phyloP scores from a whole-genome alignment of 2,113 vertebrate genomes.

The Cryptotis parvus region DNA sequence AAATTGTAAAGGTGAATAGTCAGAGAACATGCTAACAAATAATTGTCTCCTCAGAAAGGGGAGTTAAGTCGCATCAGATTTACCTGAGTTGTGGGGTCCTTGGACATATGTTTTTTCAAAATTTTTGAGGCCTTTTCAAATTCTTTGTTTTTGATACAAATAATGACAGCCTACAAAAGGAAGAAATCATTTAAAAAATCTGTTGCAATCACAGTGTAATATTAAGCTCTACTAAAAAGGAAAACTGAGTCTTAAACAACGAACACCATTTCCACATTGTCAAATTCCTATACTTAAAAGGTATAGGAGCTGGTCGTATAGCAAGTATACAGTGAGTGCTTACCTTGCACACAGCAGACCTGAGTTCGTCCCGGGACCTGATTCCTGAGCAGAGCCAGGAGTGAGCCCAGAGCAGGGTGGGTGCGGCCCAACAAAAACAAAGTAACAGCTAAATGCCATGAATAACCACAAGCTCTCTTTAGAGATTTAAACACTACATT shows the following conservation, averaged over 20 bases:
- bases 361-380: no score
- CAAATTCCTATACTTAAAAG: slow-evolving; percentile 57
- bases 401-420: no score
- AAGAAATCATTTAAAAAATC: not conserved
- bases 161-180: slow-evolving; percentile 89
- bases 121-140: slow-evolving; percentile 91
- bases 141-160: slow-evolving; percentile 90
- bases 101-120: slow-evolving; percentile 88
- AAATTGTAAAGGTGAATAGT: slow-evolving; percentile 3
- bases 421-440: no score
- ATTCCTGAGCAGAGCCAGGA: no score
- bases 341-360: no score
- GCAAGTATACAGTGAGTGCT: not conserved
- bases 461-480: not conserved
- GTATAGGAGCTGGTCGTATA: not conserved
- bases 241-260: slow-evolving; percentile 39
- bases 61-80: slow-evolving; percentile 63
- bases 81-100: slow-evolving; percentile 89
- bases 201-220: slow-evolving; percentile 48
- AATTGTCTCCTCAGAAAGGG: not conserved
- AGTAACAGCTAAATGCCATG: not conserved
- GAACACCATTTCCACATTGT: slow-evolving; percentile 28
- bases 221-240: slow-evolving; percentile 51
- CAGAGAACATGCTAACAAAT: slow-evolving; percentile 49
- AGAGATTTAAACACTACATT: not conserved